Conservation (phyloP, 92 coral and sea anemone genomes). For the Parazoanthus darwini region DNA sequence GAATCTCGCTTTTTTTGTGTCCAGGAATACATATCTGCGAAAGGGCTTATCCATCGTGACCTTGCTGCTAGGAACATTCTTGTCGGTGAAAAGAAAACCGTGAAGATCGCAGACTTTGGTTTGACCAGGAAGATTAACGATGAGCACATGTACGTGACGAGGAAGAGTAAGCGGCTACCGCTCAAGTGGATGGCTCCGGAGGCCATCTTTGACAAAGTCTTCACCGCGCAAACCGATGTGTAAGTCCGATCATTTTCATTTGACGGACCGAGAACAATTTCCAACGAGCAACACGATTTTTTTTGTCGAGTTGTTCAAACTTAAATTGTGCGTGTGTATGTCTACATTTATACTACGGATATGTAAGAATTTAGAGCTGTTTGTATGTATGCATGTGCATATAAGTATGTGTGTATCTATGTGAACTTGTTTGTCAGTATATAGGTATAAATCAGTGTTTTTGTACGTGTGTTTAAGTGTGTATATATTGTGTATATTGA, state of each 20-base stretch:
- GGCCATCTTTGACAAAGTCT: constrained; percentile 10
- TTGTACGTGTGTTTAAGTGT: too few species aligned
- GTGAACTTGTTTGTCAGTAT: too few species aligned
- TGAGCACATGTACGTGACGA: background rate
- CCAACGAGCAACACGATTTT: too few species aligned
- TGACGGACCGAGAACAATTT: background rate
- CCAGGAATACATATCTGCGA: constrained; percentile 12
- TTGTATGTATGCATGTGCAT: too few species aligned
- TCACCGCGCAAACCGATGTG: constrained; percentile 25
- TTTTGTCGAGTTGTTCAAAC: background rate
- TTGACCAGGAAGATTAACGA: constrained; percentile 11
- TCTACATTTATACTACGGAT: background rate
- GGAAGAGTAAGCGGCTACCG: background rate
- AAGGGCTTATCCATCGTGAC: constrained; percentile 21
- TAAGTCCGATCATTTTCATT: background rate
- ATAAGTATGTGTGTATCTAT: too few species aligned
- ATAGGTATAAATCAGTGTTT: too few species aligned
- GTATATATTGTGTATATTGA: too few species aligned
- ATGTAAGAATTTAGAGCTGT: too few species aligned
- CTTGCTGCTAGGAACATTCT: constrained; percentile 26
- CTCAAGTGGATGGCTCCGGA: constrained; percentile 28
- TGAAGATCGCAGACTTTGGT: constrained; percentile 31
- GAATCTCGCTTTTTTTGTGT: too few species aligned
- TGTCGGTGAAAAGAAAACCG: constrained; percentile 1
- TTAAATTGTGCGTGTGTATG: background rate